phyloP scores from a whole-genome alignment of 2,888 invertebrate genomes.

The Vandiemenella viatica region DNA sequence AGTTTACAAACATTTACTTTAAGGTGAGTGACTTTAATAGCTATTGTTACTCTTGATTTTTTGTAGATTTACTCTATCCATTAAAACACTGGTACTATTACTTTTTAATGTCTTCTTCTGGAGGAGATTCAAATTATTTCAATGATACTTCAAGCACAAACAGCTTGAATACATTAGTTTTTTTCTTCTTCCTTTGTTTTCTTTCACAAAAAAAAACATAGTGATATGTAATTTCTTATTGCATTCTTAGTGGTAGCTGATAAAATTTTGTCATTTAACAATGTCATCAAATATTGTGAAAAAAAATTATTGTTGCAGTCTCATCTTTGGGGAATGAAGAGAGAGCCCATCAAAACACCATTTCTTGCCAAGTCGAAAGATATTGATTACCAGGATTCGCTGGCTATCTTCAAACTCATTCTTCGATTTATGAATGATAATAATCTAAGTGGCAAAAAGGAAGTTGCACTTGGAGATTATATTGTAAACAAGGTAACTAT shows the following conservation, averaged over 20 bases:
- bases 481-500: slow-evolving; percentile 60
- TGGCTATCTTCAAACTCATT: slow-evolving; percentile 88
- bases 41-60: slow-evolving; percentile 6
- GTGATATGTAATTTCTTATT: background rate
- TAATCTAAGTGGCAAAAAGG: slow-evolving; percentile 52
- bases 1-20: slow-evolving; percentile 92
- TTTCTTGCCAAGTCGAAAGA: slow-evolving; percentile 81
- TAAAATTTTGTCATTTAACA: too few relatives aligned
- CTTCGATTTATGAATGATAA: slow-evolving; percentile 87
- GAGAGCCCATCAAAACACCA: slow-evolving; percentile 82
- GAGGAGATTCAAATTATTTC: too few relatives aligned
- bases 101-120: too few relatives aligned
- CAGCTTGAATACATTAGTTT: too few relatives aligned
- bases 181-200: too few relatives aligned
- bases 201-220: too few relatives aligned
- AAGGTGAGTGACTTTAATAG: slow-evolving; percentile 37
- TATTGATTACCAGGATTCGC: slow-evolving; percentile 79
- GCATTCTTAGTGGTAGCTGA: too few relatives aligned
- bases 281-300: background rate
- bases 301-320: slow-evolving; percentile 21
- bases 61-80: background rate
- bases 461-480: slow-evolving; percentile 78
- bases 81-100: too few relatives aligned
- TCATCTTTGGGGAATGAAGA: slow-evolving; percentile 47
- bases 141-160: too few relatives aligned